These are phyloP conservation scores for Epirrhoe alternata DNA, from an alignment of 2,888 invertebrate genomes.

Conservation along the genomic window DNA sequence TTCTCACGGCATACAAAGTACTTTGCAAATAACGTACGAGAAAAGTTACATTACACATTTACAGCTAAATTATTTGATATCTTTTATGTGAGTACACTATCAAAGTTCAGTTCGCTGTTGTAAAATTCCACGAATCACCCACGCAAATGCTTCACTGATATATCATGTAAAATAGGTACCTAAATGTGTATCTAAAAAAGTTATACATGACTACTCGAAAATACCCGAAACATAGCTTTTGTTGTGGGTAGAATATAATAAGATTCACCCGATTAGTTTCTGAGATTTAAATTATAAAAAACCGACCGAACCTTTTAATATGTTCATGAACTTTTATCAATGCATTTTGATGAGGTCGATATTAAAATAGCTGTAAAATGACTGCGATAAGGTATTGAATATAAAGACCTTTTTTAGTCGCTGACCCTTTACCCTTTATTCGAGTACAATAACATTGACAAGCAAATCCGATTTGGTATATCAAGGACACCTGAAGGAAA, in stretches of 20 bases:
- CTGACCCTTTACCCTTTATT: conserved; percentile 70
- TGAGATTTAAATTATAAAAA: conserved; percentile 42
- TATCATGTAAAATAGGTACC: conserved; percentile 7
- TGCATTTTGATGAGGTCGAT: conserved; percentile 58
- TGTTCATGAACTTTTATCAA: conserved; percentile 69
- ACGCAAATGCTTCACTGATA: conserved; percentile 35
- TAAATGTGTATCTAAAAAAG: conserved; percentile 25
- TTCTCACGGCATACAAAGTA: conserved; percentile 11
- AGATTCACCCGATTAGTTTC: conserved; percentile 17
- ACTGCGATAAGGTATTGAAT: conserved; percentile 63
- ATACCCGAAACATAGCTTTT: conserved; percentile 6
- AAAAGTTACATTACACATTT: background rate
- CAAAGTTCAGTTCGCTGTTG: conserved; percentile 42
- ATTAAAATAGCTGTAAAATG: conserved; percentile 67
- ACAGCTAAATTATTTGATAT: background rate
- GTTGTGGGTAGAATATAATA: conserved; percentile 16
- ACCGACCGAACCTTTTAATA: conserved; percentile 57
- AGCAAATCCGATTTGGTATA: conserved; percentile 75
- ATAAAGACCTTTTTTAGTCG: conserved; percentile 55
- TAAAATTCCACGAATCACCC: conserved; percentile 53
- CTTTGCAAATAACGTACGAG: background rate
- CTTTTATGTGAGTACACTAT: conserved; percentile 36
- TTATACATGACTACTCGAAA: conserved; percentile 5
- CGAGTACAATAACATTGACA: conserved; percentile 70
- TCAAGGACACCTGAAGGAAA: conserved; percentile 80